Conservation (phyloP, 53 echinoderm and acorn worm genomes). For the Glandiceps talaboti region DNA sequence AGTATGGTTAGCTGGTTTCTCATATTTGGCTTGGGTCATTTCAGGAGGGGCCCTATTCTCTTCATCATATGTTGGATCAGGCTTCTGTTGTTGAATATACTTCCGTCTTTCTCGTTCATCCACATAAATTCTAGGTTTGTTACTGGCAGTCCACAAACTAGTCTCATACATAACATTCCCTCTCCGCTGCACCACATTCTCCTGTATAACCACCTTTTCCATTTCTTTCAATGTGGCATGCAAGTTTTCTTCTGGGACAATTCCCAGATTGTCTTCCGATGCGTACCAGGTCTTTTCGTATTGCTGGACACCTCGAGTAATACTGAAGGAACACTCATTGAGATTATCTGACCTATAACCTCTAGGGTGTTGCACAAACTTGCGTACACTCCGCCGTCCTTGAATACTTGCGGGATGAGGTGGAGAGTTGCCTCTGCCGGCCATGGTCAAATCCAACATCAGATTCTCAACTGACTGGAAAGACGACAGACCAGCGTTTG, state of each 20-base stretch:
- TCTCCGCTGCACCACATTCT: neutral
- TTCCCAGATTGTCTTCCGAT: neutral
- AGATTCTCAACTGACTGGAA: slow-evolving; percentile 71
- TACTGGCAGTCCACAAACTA: neutral
- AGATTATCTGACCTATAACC: neutral
- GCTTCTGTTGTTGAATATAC: neutral
- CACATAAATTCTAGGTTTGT: neutral
- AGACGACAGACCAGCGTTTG: slow-evolving; percentile 24
- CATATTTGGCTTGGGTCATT: neutral
- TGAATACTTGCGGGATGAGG: slow-evolving; percentile 1
- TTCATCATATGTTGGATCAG: neutral
- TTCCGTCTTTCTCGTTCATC: neutral
- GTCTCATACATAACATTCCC: neutral
- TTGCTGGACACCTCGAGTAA: neutral
- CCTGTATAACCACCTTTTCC: neutral
- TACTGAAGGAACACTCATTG: neutral
- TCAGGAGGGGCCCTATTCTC: neutral
- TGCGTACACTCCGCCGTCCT: neutral
- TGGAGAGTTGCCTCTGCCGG: slow-evolving; percentile 14
- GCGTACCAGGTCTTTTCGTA: neutral
- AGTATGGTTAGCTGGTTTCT: too few relatives aligned
- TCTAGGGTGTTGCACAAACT: too few relatives aligned
- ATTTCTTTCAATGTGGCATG: neutral
- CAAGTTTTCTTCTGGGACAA: too few relatives aligned
- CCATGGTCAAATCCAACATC: slow-evolving; percentile 71